A percentile compares a stretch with the other conserved stretches of the same genome.
phyloP scores from a whole-genome alignment of 2,888 invertebrate species.

The Dioctria linearis region DNA sequence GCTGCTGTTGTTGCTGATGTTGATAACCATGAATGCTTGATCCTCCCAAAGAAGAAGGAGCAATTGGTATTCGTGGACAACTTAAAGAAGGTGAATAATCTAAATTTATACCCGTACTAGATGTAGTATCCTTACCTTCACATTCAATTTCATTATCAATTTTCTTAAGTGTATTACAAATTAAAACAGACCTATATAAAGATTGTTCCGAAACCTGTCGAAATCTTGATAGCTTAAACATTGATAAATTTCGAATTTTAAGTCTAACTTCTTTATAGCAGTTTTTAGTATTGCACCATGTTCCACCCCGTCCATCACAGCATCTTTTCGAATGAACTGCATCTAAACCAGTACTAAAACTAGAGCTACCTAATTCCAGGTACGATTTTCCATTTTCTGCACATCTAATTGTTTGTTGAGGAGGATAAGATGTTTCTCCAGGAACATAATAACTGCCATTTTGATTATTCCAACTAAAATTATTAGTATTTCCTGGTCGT shows the following conservation, averaged over 20 bases:
- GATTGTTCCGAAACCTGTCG: constrained; percentile 92
- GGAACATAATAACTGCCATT: constrained; percentile 48
- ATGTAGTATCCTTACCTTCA: constrained; percentile 48
- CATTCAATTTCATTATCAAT: constrained; percentile 87
- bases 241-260: constrained; percentile 91
- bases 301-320: constrained; percentile 79
- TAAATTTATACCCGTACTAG: constrained; percentile 56
- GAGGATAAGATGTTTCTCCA: constrained; percentile 60
- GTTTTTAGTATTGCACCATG: constrained; percentile 85
- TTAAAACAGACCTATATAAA: constrained; percentile 90
- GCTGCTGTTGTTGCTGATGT: constrained; percentile 59
- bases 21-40: constrained; percentile 59
- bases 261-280: constrained; percentile 89
- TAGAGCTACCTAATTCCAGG: constrained; percentile 84
- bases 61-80: constrained; percentile 56
- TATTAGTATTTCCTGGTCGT: constrained; percentile 59
- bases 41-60: constrained; percentile 61
- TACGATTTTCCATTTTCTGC: constrained; percentile 94
- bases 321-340: constrained; percentile 71
- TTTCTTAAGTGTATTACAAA: constrained; percentile 91
- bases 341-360: constrained; percentile 65
- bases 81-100: constrained; percentile 42
- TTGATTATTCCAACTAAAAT: constrained; percentile 58
- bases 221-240: constrained; percentile 90
- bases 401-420: constrained; percentile 86